Conservation (phyloP, 2,797 vertebrate species). For the Acanthiza pusilla region DNA sequence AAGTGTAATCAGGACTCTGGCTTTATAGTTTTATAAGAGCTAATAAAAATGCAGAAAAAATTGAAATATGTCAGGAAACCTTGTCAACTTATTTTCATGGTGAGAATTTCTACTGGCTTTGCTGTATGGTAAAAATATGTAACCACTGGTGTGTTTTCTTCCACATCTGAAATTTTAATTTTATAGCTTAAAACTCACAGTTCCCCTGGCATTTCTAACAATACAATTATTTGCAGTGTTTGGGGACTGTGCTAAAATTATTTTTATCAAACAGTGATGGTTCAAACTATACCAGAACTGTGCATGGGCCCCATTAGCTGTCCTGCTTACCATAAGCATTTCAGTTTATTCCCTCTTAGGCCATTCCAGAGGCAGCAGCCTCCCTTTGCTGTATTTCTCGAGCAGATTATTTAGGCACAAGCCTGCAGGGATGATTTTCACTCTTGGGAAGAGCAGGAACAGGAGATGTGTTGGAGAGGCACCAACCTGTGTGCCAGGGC, state of each 20-base stretch:
- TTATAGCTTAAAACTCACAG: background rate
- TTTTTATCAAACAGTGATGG: background rate
- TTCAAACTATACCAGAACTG: background rate
- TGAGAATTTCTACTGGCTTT: background rate
- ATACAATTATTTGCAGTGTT: background rate
- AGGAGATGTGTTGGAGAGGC: background rate
- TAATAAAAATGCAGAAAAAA: conserved; percentile 20
- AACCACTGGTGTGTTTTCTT: background rate
- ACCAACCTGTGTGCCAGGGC: background rate
- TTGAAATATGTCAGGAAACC: background rate
- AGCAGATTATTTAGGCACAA: background rate
- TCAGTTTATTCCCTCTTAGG: background rate
- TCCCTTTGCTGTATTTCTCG: background rate
- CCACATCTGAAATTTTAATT: background rate
- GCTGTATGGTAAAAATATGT: background rate
- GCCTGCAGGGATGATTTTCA: background rate
- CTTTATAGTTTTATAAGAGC: background rate
- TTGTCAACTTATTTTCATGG: background rate
- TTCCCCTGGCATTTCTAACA: background rate
- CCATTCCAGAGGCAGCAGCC: background rate
- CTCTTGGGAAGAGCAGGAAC: background rate
- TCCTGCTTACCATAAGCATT: background rate
- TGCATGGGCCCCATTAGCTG: background rate
- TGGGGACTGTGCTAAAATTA: background rate
- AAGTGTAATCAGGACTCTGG: background rate